These are phyloP conservation scores for Pedicia rivosa DNA, from an alignment of 2,888 invertebrate genomes.

Conservation along the genomic window DNA sequence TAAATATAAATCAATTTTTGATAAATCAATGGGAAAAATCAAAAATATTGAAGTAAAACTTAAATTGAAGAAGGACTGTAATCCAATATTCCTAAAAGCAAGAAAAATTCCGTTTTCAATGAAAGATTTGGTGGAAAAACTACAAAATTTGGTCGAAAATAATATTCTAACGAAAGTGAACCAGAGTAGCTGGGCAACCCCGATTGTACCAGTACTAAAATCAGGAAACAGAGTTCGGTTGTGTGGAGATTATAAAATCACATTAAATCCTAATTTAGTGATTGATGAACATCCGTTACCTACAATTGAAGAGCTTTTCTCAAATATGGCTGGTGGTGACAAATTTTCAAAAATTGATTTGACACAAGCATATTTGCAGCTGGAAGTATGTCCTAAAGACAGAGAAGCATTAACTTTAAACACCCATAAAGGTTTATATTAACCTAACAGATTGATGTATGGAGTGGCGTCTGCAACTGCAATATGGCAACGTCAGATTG, in stretches of 20 bases:
- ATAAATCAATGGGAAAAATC: constrained; percentile 2
- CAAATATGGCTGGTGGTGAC: constrained; percentile 13
- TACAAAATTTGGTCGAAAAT: no score
- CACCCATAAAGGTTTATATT: constrained; percentile 21
- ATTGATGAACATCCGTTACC: constrained; percentile 17
- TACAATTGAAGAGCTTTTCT: constrained; percentile 15
- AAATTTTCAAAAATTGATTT: constrained; percentile 19
- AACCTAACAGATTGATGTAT: constrained; percentile 19
- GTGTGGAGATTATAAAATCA: constrained; percentile 15
- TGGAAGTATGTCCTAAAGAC: constrained; percentile 19
- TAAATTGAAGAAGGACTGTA: constrained; percentile 8
- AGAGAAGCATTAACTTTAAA: constrained; percentile 19
- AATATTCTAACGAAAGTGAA: no score
- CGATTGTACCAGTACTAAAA: constrained; percentile 20
- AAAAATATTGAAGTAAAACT: constrained; percentile 7
- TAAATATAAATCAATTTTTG: constrained; percentile 4
- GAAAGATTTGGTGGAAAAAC: constrained; percentile 6
- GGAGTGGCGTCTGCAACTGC: constrained; percentile 21
- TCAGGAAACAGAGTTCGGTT: constrained; percentile 14
- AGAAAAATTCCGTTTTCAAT: constrained; percentile 11
- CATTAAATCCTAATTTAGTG: constrained; percentile 15
- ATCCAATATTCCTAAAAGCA: constrained; percentile 11
- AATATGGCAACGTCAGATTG: constrained; percentile 19
- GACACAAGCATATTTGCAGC: constrained; percentile 20
- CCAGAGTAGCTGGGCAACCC: no score